Evolutionary conservation across 2,113 vertebrate genomes (phyloP).

Genomic region (Apodemus sylvaticus): DNA sequence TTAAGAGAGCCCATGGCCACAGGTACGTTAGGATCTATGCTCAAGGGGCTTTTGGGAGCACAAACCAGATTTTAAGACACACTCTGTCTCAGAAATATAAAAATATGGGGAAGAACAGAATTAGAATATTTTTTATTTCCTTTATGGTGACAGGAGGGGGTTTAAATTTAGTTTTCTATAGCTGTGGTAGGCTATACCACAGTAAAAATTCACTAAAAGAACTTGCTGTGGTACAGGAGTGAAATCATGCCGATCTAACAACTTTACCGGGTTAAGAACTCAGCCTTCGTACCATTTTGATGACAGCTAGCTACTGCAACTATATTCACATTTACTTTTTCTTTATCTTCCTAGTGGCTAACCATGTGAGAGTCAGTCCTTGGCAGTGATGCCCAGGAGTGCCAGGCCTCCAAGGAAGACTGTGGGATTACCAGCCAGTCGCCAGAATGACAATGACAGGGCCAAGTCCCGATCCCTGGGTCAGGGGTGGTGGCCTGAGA

Average conservation of each 20-base stretch:
- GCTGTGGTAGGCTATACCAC: background rate
- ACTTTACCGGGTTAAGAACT: background rate
- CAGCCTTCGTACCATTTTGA: background rate
- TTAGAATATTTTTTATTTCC: constrained; percentile 29
- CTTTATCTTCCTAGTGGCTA: background rate
- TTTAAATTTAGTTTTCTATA: background rate
- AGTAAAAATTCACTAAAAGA: background rate
- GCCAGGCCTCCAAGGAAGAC: background rate
- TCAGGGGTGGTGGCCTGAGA: background rate
- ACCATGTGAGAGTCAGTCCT: background rate
- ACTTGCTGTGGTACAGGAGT: background rate
- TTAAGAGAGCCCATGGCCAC: background rate
- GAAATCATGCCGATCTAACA: background rate
- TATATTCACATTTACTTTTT: background rate
- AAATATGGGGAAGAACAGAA: background rate
- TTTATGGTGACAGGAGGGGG: background rate
- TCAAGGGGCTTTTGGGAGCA: background rate
- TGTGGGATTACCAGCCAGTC: background rate
- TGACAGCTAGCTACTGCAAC: background rate
- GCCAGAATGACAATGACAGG: background rate
- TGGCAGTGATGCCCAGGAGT: background rate
- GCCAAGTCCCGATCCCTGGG: background rate
- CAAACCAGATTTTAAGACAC: background rate
- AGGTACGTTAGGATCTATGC: background rate
- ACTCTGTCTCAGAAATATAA: background rate